These are phyloP conservation scores for Cephus spinipes DNA, from an alignment of 2,888 invertebrate genomes.

Conservation along the genomic window DNA sequence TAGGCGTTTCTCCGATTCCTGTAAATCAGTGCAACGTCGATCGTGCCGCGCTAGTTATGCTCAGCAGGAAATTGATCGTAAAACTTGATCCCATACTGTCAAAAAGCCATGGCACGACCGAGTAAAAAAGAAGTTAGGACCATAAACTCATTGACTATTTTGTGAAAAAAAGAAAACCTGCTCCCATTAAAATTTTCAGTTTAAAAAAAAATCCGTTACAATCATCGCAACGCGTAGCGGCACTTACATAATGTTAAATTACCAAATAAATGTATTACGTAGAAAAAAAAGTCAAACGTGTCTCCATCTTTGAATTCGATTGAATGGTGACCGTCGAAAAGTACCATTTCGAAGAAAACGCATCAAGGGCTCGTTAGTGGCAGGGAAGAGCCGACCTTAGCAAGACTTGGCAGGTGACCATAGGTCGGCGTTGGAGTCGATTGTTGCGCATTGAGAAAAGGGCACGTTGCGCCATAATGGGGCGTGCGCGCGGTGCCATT, in stretches of 20 bases:
- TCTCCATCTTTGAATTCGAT: not conserved
- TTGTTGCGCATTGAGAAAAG: slow-evolving; percentile 35
- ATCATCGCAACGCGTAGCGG: not conserved
- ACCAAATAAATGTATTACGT: not conserved
- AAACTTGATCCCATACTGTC: slow-evolving; percentile 30
- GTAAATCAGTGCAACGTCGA: slow-evolving; percentile 31
- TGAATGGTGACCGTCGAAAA: not conserved
- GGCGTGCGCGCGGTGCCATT: slow-evolving; percentile 37
- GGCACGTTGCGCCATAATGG: slow-evolving; percentile 43
- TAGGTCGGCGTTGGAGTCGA: slow-evolving; percentile 30
- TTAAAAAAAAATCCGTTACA: not conserved
- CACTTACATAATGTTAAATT: not conserved
- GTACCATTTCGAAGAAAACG: not conserved
- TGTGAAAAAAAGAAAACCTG: not conserved
- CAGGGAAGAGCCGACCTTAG: not conserved
- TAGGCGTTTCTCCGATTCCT: slow-evolving; percentile 20
- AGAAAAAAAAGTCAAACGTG: not conserved
- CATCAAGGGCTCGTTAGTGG: slow-evolving; percentile 10
- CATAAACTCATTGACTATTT: not conserved
- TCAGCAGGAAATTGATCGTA: slow-evolving; percentile 45
- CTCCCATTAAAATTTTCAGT: not conserved
- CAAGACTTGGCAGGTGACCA: slow-evolving; percentile 38
- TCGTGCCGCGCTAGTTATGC: slow-evolving; percentile 29
- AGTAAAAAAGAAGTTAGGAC: not conserved
- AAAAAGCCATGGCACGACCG: not conserved